Evolutionary conservation across 2,113 vertebrate species (phyloP), one percentile per base, ranked within the genome.

Genomic region (Nestor notabilis): DNA sequence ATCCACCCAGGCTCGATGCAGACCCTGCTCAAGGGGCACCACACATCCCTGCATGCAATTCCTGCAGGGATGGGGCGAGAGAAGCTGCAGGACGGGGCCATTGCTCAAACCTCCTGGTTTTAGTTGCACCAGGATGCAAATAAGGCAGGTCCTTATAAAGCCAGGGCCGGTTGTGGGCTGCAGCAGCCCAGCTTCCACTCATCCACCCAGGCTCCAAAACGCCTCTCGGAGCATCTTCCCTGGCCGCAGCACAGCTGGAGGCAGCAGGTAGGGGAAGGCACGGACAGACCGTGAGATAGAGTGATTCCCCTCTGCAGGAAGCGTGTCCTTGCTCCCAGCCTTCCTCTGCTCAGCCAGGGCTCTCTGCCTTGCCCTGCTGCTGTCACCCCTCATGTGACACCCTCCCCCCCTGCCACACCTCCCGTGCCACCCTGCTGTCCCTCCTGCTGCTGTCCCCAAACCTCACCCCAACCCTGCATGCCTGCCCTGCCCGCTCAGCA

Each of bases 61-160:
- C 86, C 41, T 11, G 58, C 69, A 28, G 74, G 50, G 55, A 66
- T 8, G 28, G 78, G 63, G 43, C 5, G 28, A 88, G 52, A 37
- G 15, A 41, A 46, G 77, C 77, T 61, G 94, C 84, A 53, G 72
- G 75, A 78, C 7, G 71, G 82, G 47, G 86, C 43, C 55, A 2
- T 49, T 56, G 28, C 71, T 69, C 71, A 60, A 72, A 86, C 27
- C 4, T 12, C 8, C 66, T 39, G 72, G 6, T 70, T 81, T 66
- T 58, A 87, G 53, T 74, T 52, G 87, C 69, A 77, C 21, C 39
- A 44, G 46, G 76, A 89, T 83, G 92, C 80, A 95, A 83, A 87
- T n/a, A 25, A 65, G 68, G 64, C 11, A 44, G 76, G 77, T 89
- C 87, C 53, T 33, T 41, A 58, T 23, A 4, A 60, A 50, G 39